A percentile compares a stretch with the other conserved stretches of the same genome.
Evolutionary conservation across 2,113 vertebrate species (phyloP).

Genomic region (Casuarius casuarius): DNA sequence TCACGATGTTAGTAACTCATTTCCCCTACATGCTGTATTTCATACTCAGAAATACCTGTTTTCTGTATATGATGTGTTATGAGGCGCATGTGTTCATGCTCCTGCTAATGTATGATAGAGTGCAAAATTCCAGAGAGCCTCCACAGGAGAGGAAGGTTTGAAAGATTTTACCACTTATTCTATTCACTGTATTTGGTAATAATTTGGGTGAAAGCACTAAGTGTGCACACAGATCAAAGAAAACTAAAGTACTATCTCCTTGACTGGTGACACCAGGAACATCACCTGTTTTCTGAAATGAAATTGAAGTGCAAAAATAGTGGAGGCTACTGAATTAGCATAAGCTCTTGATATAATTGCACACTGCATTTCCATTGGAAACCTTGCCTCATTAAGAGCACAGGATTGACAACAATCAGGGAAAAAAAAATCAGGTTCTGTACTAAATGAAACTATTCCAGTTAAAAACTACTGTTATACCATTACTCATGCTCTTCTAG

Average conservation of each 20-base stretch:
- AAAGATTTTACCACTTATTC: neutral
- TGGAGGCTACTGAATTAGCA: neutral
- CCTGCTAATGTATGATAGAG: neutral
- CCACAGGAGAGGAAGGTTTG: neutral
- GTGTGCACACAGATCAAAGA: neutral
- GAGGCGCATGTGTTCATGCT: neutral
- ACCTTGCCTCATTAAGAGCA: neutral
- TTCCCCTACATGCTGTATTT: neutral
- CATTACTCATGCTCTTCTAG: neutral
- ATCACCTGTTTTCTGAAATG: neutral
- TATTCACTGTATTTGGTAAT: neutral
- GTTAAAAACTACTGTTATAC: neutral
- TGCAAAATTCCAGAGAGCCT: neutral
- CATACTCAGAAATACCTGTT: neutral
- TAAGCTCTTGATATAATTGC: neutral
- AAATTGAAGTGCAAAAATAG: neutral
- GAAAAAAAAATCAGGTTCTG: neutral
- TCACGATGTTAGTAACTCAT: neutral
- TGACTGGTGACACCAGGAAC: neutral
- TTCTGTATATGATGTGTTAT: neutral
- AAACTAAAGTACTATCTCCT: neutral
- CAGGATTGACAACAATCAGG: neutral
- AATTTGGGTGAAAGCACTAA: neutral
- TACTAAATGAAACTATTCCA: neutral
- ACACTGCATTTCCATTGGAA: neutral